Evolutionary conservation across 2,113 vertebrate species (phyloP).

Genomic region (Grammomys surdaster): DNA sequence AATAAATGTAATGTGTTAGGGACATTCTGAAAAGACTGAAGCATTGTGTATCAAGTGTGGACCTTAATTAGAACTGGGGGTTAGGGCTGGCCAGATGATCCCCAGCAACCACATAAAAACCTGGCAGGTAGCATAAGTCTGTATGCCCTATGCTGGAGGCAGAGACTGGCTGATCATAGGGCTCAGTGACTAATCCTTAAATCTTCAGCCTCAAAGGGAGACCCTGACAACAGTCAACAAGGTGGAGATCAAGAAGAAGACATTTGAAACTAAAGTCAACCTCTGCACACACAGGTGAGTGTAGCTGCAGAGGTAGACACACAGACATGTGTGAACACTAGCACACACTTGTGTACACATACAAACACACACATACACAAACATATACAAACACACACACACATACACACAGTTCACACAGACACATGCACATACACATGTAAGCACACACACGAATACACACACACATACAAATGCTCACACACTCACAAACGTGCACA

Average conservation of each 20-base stretch:
- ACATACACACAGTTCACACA: too few relatives aligned
- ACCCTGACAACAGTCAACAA: neutral
- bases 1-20: too few relatives aligned
- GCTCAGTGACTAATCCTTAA: neutral
- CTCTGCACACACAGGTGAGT: neutral
- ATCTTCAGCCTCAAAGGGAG: neutral
- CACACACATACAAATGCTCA: too few relatives aligned
- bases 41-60: neutral
- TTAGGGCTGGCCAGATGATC: neutral
- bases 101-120: neutral
- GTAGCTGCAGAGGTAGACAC: neutral
- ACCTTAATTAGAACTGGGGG: neutral
- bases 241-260: neutral
- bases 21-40: neutral
- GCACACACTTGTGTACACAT: neutral
- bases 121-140: neutral
- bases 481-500: neutral
- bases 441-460: neutral
- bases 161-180: neutral
- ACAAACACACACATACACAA: too few relatives aligned
- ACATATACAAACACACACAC: neutral
- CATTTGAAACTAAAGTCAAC: neutral
- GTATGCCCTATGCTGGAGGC: neutral
- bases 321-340: too few relatives aligned
- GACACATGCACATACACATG: too few relatives aligned